Evolutionary conservation across 2,888 invertebrate genomes (phyloP), one percentile per base, ranked within the genome.

Genomic region (Heliconius sara): DNA sequence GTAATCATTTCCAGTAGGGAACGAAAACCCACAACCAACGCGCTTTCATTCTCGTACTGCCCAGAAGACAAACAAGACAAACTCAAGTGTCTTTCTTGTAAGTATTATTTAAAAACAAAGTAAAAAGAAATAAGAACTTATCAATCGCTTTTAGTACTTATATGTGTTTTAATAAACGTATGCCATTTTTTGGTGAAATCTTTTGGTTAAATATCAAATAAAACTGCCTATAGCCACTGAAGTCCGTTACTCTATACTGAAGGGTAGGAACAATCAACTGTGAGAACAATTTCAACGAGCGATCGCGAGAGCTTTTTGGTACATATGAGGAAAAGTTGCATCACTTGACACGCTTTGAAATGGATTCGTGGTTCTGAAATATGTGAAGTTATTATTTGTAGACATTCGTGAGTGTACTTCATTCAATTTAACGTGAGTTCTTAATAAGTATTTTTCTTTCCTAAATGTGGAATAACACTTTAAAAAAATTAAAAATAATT

Each of bases 271-370:
- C 72, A 57, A 72, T 60, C 72, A 57, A 73, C 73, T 73, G 12
- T 52, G 57, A 52, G 73, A 60, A 60, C 73, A 60, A n/a, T 60
- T 60, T 73, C 34, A 73, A 73, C 39, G 73, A 39, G 73, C 73
- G 73, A 73, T 60, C 73, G 34, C 60, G 60, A 60, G 30, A 60
- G 60, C 60, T 73, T 73, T 73, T 73, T 39, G 73, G 60, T 57
- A 39, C 60, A 73, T 73, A 73, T 73, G 34, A 73, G 60, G 34
- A 73, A 73, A 73, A 60, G 73, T 57, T 39, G 34, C 34, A n/a
- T 22, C 34, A n/a, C 73, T 60, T 57, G 73, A 73, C 73, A 60
- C 34, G n/a, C n/a, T 57, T 60, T 25, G n/a, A n/a, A 73, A 73
- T 60, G 57, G 57, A 73, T 73, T 73, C 47, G 47, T 47, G 47